These are phyloP conservation scores for Nyctereutes procyonoides DNA, from an alignment of 2,113 vertebrate genomes.

Conservation along the genomic window DNA sequence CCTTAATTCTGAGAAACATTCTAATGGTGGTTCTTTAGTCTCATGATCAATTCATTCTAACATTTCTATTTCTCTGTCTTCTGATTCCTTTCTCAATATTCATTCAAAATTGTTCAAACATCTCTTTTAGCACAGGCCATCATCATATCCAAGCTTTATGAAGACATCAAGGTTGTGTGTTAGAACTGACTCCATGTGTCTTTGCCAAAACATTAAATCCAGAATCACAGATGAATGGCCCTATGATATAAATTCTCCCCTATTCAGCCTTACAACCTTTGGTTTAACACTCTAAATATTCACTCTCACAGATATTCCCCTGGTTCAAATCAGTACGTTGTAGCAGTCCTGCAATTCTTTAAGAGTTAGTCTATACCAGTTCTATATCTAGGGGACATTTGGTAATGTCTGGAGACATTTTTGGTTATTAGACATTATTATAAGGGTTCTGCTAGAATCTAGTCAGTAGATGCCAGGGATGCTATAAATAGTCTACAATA, in stretches of 20 bases:
- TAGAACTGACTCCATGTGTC: neutral
- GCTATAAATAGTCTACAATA: neutral
- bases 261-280: neutral
- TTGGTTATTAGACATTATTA: neutral
- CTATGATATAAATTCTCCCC: neutral
- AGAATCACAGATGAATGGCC: neutral
- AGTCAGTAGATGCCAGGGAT: neutral
- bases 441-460: neutral
- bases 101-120: neutral
- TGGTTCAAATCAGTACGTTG: neutral
- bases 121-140: neutral
- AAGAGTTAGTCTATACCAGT: neutral
- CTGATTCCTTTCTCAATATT: neutral
- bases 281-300: neutral
- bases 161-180: neutral
- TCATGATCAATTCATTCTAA: conserved; percentile 6
- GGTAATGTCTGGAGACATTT: neutral
- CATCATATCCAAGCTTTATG: neutral
- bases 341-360: neutral
- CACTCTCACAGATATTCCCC: neutral
- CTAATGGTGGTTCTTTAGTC: neutral
- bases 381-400: neutral
- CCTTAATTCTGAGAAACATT: conserved; percentile 34
- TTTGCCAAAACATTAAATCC: neutral
- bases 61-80: neutral